phyloP scores from a whole-genome alignment of 2,888 invertebrate genomes.

The Ophion slaviceki region DNA sequence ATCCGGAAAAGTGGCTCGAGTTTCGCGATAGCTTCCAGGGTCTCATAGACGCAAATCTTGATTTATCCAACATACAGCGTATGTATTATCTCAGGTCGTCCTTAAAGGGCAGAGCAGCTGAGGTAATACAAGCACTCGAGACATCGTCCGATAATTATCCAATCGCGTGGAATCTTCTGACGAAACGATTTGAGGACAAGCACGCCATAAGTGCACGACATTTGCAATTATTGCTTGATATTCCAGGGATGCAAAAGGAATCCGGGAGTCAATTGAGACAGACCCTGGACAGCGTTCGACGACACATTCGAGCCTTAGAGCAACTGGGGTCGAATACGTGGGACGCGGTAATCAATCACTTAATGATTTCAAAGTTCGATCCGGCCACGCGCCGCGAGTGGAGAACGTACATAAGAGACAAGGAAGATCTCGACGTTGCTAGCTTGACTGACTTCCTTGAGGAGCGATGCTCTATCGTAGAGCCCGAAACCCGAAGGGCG shows the following conservation, averaged over 20 bases:
- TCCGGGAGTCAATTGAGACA: conserved; percentile 46
- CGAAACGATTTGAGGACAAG: conserved; percentile 23
- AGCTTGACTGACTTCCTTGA: conserved; percentile 42
- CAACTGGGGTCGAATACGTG: conserved; percentile 36
- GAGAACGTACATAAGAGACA: conserved; percentile 33
- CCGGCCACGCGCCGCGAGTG: conserved; percentile 46
- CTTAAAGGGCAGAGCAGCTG: conserved; percentile 41
- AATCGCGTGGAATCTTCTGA: conserved; percentile 50
- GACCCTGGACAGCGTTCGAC: conserved; percentile 33
- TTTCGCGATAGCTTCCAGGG: neutral
- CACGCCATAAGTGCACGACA: conserved; percentile 18
- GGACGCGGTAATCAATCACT: conserved; percentile 46
- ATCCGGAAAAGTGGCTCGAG: neutral
- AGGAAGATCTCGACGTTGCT: neutral
- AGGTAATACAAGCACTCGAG: conserved; percentile 38
- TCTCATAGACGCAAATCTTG: neutral
- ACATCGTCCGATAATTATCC: conserved; percentile 20
- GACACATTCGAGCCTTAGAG: conserved; percentile 6
- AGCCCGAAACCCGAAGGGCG: conserved; percentile 12
- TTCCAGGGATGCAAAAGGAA: neutral
- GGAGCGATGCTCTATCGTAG: conserved; percentile 53
- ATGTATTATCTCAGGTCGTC: conserved; percentile 26
- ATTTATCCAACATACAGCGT: conserved; percentile 19
- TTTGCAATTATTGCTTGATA: no score
- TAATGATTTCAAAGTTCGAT: conserved; percentile 38